Percentiles rank a stretch among this genome's conserved stretches.
phyloP scores from a whole-genome alignment of 2,888 invertebrate species.

The Harpalus rufipes region DNA sequence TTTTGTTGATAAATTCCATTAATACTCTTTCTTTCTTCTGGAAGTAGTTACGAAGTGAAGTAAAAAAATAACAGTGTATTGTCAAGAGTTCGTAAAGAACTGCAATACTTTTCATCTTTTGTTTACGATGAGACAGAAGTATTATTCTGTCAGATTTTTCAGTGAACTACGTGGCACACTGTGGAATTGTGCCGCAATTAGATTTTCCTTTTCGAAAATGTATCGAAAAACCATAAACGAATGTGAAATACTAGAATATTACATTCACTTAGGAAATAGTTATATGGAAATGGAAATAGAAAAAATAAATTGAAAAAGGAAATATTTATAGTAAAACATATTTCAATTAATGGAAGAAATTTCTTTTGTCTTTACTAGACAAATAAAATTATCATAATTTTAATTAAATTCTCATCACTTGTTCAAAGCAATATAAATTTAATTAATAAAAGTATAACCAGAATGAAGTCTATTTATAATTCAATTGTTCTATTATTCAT shows the following conservation, averaged over 20 bases:
- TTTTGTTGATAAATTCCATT: conserved; percentile 10
- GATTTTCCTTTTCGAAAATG: background rate
- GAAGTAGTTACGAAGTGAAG: conserved; percentile 12
- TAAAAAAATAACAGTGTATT: conserved; percentile 30
- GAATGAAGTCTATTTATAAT: no score
- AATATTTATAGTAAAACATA: no score
- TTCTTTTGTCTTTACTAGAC: no score
- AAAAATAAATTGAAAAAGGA: no score
- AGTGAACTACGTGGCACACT: background rate
- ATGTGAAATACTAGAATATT: background rate
- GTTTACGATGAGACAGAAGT: conserved; percentile 20
- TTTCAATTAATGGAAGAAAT: no score
- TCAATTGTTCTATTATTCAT: no score
- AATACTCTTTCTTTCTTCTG: background rate
- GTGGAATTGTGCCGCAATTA: background rate
- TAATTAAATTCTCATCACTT: no score
- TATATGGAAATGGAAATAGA: background rate
- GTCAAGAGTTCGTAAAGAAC: conserved; percentile 4
- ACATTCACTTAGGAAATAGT: background rate
- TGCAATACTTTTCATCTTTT: conserved; percentile 38
- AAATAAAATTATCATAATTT: no score
- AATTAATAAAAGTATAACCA: no score
- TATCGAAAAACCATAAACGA: background rate
- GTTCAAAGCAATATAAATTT: no score
- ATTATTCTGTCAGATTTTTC: background rate